Evolutionary conservation across 1,140 invertebrate genomes (phyloP), one percentile per base, ranked within the genome.

Genomic region (Eubasilissa regina): DNA sequence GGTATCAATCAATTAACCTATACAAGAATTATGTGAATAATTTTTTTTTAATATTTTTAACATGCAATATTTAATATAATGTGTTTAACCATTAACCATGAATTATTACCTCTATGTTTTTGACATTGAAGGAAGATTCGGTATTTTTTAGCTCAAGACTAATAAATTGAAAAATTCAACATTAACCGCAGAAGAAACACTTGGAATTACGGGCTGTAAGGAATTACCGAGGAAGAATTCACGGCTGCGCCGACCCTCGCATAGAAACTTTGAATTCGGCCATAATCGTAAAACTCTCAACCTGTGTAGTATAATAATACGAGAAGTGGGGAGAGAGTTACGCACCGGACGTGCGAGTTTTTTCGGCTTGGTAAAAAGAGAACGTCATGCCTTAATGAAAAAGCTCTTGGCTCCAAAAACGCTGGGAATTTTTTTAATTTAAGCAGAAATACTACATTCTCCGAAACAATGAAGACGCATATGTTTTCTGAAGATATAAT

Each of bases 251-350:
- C 21, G 17, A 15, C 17, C 21, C 55, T 45, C 60, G 45, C 77
- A 60, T 44, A 58, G 64, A 72, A 79, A 81, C 77, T 81, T 81
- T 79, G 77, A 81, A 81, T 81, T 79, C 66, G 60, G 35, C 80
- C 77, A 79, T 81, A 81, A 81, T 81, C 80, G 77, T 81, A 81
- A 81, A 81, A 79, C 77, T 79, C 80, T 80, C 75, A 75, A 60
- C 79, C 60, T 62, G 66, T 51, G 43, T 70, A 11, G 45, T 45
- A 45, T 45, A 15, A 25, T 45, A 35, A 35, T 45, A 35, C 17
- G 17, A 9, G 55, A 58, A 58, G 55, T 1, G 7, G 17, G 17
- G 44, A 45, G 44, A 78, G 76, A 81, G 72, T 81, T 81, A 81
- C 80, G 80, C 80, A 78, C 76, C 56, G 76, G 76, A 81, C 80